Evolutionary conservation across 2,888 invertebrate species (phyloP), one percentile per base, ranked within the genome.

Genomic region (Cyclophora albipunctata): DNA sequence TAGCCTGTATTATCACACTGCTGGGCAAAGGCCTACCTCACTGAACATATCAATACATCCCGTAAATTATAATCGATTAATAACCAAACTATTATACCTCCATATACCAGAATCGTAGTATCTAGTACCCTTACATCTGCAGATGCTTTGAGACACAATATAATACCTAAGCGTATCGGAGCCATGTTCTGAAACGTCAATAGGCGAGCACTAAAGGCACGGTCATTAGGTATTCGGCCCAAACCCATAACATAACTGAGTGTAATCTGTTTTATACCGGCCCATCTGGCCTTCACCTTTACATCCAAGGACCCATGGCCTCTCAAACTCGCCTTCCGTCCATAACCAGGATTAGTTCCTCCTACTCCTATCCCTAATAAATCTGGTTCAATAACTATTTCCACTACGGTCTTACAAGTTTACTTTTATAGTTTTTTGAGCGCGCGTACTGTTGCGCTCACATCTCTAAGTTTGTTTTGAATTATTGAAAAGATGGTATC

Each of bases 361-460:
- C 55, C 63, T 57, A 46, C 59, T 53, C 55, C 54, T 59, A 52
- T 58, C 63, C 64, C 57, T 60, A 61, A 69, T 68, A 69, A 68
- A 68, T 67, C 64, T 57, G 63, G 63, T 64, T 64, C 67, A 67
- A 69, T 69, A 65, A 69, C 61, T 60, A 63, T 64, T 60, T 54
- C 58, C 44, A 61, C 55, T 59, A 60, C 46, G 60, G 55, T 54
- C 64, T 60, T 66, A 64, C 66, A 68, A 58, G 55, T 59, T 55
- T 55, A 58, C 60, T 63, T 64, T 66, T 65, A 69, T 69, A 69
- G 69, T 67, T 66, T 66, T 67, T 62, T 58, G 61, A 60, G 57
- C 62, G 62, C 60, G 54, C 48, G 54, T 48, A 58, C 62, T 62
- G 60, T 56, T 60, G 59, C 64, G 61, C 59, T 61, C 45, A 46